Evolutionary conservation across 1,140 invertebrate genomes (phyloP), one percentile per base, ranked within the genome.

Genomic region (Drosophila pachea): DNA sequence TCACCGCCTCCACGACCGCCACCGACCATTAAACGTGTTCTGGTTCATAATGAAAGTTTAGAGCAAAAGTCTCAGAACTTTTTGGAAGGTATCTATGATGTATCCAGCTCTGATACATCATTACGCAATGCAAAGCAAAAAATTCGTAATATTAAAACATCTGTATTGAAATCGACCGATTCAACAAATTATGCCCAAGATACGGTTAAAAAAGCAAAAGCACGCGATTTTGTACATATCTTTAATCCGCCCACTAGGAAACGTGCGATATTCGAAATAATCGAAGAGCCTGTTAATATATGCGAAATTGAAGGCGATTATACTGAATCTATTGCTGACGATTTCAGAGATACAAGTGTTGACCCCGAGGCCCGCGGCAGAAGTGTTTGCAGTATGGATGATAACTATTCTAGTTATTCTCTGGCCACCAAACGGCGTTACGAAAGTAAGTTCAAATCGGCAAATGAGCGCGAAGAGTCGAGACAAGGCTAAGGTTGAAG

Each of bases 101-200:
- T 61, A 40, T 75, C 82, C 48, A 68, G 61, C 33, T 74, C 82
- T 58, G 88, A 89, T 59, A 88, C 75, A 35, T 88, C 89, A 48
- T 60, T 89, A 38, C 76, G 78, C 35, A 88, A 88, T 68, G 89
- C 89, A 43, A 89, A 88, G 54, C 81, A 88, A 65, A 89, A 89
- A 61, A 88, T 89, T 12, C 84, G 88, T 35, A 87, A 73, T 47
- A 86, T 89, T 65, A 89, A 89, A 60, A 88, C 63, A 50, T 84
- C 89, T 31, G 79, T 89, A 16, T 62, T 89, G 16, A 89, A 88
- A 72, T 88, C 88, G 0, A 75, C 68, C 56, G 89, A 89, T 60
- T 74, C 88, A 5, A 89, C 88, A 36, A 89, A 89, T 43, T 89
- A 88, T 56, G 88, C 89, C 12, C 83, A 88, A 78, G 89, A 89